Conservation (phyloP, 2,797 vertebrate genomes). For the Adelosebastes latens region DNA sequence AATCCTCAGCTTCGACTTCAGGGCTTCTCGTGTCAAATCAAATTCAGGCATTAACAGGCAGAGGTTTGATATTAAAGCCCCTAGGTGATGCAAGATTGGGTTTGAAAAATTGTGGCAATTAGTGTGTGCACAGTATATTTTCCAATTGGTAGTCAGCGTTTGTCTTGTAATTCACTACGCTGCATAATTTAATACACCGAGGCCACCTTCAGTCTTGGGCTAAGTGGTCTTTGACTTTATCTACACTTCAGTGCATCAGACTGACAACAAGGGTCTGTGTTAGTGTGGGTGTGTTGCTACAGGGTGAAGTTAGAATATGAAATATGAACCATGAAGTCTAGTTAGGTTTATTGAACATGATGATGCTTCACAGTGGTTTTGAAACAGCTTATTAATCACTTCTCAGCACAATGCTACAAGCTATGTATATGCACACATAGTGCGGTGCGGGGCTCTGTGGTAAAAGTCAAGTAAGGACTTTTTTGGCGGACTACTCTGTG, state of each 20-base stretch:
- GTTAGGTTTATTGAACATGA: not conserved
- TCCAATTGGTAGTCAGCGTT: slow-evolving; percentile 31
- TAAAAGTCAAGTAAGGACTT: not conserved
- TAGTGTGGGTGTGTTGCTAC: not conserved
- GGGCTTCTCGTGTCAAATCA: slow-evolving; percentile 62
- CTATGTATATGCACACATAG: no score
- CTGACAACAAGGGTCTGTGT: not conserved
- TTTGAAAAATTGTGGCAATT: slow-evolving; percentile 53
- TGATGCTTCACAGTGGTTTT: not conserved
- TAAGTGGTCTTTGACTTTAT: slow-evolving; percentile 20
- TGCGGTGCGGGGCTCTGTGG: not conserved
- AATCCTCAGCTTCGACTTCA: slow-evolving; percentile 62
- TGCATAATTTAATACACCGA: slow-evolving; percentile 27
- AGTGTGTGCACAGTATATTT: slow-evolving; percentile 38
- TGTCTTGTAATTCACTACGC: slow-evolving; percentile 36
- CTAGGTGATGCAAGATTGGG: slow-evolving; percentile 29
- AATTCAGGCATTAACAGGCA: slow-evolving; percentile 45
- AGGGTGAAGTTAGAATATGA: not conserved
- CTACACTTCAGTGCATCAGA: slow-evolving; percentile 3
- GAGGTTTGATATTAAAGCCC: slow-evolving; percentile 53
- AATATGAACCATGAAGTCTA: not conserved
- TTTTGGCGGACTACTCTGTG: not conserved
- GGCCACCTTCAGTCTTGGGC: not conserved
- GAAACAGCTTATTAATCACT: not conserved
- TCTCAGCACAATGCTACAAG: not conserved